Percentiles rank a stretch among this genome's conserved stretches.
These are phyloP conservation scores for Pseudorasbora parva DNA, from an alignment of 2,113 vertebrate species.

Conservation along the genomic window DNA sequence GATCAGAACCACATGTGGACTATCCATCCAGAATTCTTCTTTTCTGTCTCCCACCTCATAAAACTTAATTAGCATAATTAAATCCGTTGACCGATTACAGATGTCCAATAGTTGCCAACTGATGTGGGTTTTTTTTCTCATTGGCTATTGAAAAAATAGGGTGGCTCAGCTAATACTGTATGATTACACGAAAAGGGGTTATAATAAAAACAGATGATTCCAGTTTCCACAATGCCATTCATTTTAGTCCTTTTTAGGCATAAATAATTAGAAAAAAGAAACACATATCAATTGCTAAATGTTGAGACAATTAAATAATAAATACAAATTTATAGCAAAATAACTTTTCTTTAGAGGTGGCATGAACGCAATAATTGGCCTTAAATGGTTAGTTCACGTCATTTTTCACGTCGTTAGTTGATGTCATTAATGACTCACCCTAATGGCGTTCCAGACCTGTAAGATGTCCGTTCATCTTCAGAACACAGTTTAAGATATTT, in stretches of 20 bases:
- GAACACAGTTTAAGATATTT: too few species aligned
- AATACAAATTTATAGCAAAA: neutral
- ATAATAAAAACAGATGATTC: neutral
- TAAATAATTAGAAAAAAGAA: too few species aligned
- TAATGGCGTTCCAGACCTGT: too few species aligned
- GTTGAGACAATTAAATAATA: neutral
- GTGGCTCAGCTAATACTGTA: neutral
- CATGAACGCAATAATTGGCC: neutral
- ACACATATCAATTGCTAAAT: neutral
- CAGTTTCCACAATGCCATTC: neutral
- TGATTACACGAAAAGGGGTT: neutral
- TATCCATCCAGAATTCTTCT: neutral
- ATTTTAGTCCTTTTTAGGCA: neutral
- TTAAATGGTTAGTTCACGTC: too few species aligned
- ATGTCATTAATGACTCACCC: too few species aligned
- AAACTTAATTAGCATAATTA: neutral
- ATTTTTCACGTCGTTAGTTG: too few species aligned
- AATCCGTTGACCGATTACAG: neutral
- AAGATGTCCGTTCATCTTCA: too few species aligned
- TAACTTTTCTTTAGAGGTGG: neutral
- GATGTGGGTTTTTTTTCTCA: neutral
- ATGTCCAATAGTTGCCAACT: neutral
- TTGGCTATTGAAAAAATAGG: neutral
- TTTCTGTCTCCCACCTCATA: neutral
- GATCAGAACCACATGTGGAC: slow-evolving; percentile 14